Conservation (phyloP, 2,888 invertebrate species). For the Heliconius erato region DNA sequence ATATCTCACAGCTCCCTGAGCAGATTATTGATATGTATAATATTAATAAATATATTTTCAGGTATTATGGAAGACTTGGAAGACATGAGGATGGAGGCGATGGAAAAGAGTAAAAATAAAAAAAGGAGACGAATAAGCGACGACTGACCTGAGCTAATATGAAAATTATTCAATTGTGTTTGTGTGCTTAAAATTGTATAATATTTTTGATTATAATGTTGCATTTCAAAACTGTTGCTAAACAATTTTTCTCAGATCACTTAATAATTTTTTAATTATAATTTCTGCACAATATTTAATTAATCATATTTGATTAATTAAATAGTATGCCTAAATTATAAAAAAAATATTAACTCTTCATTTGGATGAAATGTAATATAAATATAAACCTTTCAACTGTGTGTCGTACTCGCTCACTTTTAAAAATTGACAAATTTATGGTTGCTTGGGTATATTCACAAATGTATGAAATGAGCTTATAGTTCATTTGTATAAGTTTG, state of each 20-base stretch:
- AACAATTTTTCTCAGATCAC: not conserved
- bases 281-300: too few relatives aligned
- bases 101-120: slow-evolving; percentile 89
- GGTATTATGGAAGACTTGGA: slow-evolving; percentile 97
- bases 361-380: too few relatives aligned
- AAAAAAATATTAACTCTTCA: too few relatives aligned
- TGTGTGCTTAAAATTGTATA: slow-evolving; percentile 29
- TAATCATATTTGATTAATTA: too few relatives aligned
- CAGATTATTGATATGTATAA: not conserved
- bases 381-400: too few relatives aligned
- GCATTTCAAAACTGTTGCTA: slow-evolving; percentile 12
- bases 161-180: slow-evolving; percentile 24
- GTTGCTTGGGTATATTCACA: too few relatives aligned
- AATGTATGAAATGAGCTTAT: too few relatives aligned
- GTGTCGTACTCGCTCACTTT: too few relatives aligned
- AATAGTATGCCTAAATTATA: too few relatives aligned
- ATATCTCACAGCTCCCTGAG: too few relatives aligned
- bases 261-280: not conserved
- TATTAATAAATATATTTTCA: slow-evolving; percentile 59
- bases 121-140: slow-evolving; percentile 84
- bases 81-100: slow-evolving; percentile 94
- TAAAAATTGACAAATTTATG: too few relatives aligned
- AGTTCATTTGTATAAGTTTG: too few relatives aligned
- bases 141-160: slow-evolving; percentile 58
- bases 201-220: slow-evolving; percentile 15